These are phyloP conservation scores for Andricus curvator DNA, from an alignment of 2,888 invertebrate species.

Conservation along the genomic window DNA sequence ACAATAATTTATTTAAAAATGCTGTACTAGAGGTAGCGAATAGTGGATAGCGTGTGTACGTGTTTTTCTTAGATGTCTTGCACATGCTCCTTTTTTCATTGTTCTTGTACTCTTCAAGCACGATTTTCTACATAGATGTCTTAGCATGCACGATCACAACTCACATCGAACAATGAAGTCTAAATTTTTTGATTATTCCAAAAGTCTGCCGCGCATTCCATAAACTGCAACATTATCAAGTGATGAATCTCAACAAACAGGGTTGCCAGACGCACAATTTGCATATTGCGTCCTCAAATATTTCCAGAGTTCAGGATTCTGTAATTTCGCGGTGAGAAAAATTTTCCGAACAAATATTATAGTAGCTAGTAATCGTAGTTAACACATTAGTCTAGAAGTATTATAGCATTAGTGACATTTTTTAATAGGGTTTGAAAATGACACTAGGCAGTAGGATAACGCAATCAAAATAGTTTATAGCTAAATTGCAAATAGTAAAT, in stretches of 20 bases:
- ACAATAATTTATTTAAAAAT: constrained; percentile 47
- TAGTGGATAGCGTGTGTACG: constrained; percentile 72
- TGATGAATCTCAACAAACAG: constrained; percentile 18
- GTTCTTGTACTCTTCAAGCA: constrained; percentile 62
- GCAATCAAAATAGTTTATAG: neutral
- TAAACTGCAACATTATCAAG: constrained; percentile 25
- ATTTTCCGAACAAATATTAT: constrained; percentile 2
- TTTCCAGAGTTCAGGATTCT: constrained; percentile 30
- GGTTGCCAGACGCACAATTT: constrained; percentile 28
- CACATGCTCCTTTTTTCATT: constrained; percentile 73
- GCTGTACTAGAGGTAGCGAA: constrained; percentile 64
- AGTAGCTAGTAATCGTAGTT: neutral
- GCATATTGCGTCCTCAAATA: constrained; percentile 4
- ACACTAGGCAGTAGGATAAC: neutral
- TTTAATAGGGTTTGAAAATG: neutral
- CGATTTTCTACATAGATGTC: constrained; percentile 73
- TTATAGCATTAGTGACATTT: neutral
- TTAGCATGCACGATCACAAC: constrained; percentile 75
- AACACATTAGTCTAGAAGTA: neutral
- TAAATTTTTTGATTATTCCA: constrained; percentile 37
- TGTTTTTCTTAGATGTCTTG: constrained; percentile 76
- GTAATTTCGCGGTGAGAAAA: constrained; percentile 33
- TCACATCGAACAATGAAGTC: constrained; percentile 48
- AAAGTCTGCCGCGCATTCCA: constrained; percentile 18
- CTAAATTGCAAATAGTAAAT: constrained; percentile 12